Evolutionary conservation across 2,797 vertebrate genomes (phyloP).

Genomic region (Acridotheres tristis): DNA sequence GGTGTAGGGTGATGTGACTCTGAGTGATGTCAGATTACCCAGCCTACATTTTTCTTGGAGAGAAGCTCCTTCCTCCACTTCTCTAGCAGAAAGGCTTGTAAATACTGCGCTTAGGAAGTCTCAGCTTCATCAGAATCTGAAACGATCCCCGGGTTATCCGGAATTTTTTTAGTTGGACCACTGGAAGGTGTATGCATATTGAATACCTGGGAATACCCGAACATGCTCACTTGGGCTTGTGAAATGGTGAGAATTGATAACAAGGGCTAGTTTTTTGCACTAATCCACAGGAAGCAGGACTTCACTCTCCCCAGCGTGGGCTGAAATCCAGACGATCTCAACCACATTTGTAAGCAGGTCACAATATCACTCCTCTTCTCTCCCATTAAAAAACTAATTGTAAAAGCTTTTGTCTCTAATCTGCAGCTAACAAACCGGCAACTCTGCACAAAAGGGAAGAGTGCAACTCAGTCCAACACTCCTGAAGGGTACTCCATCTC

Average conservation of each 20-base stretch:
- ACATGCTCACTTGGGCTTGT: not conserved
- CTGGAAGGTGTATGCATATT: not conserved
- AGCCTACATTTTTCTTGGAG: slow-evolving; percentile 73
- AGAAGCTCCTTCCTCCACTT: slow-evolving; percentile 54
- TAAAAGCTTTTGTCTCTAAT: slow-evolving; percentile 32
- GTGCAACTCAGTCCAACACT: not conserved
- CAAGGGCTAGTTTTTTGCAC: not conserved
- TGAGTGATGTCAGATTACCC: slow-evolving; percentile 63
- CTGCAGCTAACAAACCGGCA: slow-evolving; percentile 25
- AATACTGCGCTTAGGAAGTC: slow-evolving; percentile 13
- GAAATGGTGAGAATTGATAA: not conserved
- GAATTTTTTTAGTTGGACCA: not conserved
- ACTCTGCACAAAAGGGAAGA: not conserved
- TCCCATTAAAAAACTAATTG: slow-evolving; percentile 38
- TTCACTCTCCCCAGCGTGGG: not conserved
- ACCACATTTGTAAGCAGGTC: slow-evolving; percentile 22
- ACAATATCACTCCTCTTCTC: slow-evolving; percentile 33
- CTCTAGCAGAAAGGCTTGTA: slow-evolving; percentile 31
- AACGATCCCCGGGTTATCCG: not conserved
- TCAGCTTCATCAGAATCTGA: slow-evolving; percentile 23
- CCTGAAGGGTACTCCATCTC: not conserved
- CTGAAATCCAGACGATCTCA: slow-evolving; percentile 18
- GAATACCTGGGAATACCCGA: not conserved
- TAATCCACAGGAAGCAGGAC: slow-evolving; percentile 22
- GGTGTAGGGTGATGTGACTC: slow-evolving; percentile 65